A percentile compares a stretch with the other conserved stretches of the same genome.
Evolutionary conservation across 2,113 vertebrate genomes (phyloP).

Genomic region (Oceanodroma tethys): DNA sequence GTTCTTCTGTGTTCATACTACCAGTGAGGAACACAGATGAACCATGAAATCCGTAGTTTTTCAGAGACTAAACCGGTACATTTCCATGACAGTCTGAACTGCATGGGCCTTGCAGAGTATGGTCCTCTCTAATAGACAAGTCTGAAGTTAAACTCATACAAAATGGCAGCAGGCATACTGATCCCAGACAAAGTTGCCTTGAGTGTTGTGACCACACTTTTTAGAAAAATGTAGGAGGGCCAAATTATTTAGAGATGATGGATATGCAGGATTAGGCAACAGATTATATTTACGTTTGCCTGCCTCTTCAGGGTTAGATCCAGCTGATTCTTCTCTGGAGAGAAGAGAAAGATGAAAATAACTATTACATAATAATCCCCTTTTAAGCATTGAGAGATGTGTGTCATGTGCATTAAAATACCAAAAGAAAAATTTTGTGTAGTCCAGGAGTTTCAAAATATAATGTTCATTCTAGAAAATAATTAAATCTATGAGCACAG

Average conservation of each 20-base stretch:
- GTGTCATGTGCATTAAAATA: not conserved
- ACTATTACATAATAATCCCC: not conserved
- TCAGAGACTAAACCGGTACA: accelerated
- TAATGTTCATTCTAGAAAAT: not conserved
- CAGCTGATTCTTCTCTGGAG: not conserved
- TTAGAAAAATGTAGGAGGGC: not conserved
- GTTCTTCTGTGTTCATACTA: not conserved
- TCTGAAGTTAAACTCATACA: not conserved
- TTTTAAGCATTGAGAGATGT: not conserved
- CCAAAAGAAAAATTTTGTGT: not conserved
- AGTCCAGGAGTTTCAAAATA: not conserved
- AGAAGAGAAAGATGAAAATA: not conserved
- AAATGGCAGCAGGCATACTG: not conserved
- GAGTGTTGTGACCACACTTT: not conserved
- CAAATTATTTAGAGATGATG: not conserved
- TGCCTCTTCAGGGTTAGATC: not conserved
- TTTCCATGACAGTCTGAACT: not conserved
- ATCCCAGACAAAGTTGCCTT: not conserved
- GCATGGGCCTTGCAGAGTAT: not conserved
- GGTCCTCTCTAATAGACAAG: not conserved
- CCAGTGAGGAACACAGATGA: not conserved
- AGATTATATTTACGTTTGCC: not conserved
- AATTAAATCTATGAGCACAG: not conserved
- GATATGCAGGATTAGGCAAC: not conserved
- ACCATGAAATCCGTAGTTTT: not conserved